Percentiles rank a stretch among this genome's conserved stretches.
Evolutionary conservation across 2,888 invertebrate species (phyloP).

Genomic region (Bruchidius siliquastri): DNA sequence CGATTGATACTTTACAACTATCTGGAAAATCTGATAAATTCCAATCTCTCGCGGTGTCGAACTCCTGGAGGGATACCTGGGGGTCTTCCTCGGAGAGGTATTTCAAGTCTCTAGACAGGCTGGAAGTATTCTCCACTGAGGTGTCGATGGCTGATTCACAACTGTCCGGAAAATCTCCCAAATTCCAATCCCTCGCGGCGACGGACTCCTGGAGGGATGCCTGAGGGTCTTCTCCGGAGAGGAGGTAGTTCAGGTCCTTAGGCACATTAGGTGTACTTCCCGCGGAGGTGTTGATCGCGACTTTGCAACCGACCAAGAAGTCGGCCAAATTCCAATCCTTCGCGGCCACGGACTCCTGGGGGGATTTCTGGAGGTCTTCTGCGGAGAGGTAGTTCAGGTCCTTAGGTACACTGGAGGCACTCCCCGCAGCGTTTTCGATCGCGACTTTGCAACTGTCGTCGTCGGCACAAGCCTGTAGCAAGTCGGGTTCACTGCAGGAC

Average conservation of each 20-base stretch:
- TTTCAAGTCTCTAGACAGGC: no score
- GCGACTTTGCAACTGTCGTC: constrained; percentile 15
- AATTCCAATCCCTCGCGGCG: no score
- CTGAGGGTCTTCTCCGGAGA: constrained; percentile 10
- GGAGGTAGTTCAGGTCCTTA: constrained; percentile 55
- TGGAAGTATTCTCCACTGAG: no score
- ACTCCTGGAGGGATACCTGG: no score
- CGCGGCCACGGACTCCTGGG: constrained; percentile 39
- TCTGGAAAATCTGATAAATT: no score
- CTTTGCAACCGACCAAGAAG: constrained; percentile 20
- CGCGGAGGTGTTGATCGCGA: constrained; percentile 18
- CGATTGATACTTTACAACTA: no score
- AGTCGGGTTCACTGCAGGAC: constrained; percentile 46
- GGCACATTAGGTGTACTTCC: constrained; percentile 45
- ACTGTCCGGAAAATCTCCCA: no score
- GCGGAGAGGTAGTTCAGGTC: constrained; percentile 52
- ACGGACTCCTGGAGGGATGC: not conserved
- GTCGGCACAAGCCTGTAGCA: constrained; percentile 27
- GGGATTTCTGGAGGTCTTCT: not conserved
- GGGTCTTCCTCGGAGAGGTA: no score
- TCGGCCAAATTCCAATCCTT: constrained; percentile 47
- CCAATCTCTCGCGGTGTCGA: no score
- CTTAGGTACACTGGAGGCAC: constrained; percentile 55
- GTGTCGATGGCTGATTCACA: no score
- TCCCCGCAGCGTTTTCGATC: not conserved